Conservation (phyloP, 2,797 vertebrate species). For the Lepus townsendii region DNA sequence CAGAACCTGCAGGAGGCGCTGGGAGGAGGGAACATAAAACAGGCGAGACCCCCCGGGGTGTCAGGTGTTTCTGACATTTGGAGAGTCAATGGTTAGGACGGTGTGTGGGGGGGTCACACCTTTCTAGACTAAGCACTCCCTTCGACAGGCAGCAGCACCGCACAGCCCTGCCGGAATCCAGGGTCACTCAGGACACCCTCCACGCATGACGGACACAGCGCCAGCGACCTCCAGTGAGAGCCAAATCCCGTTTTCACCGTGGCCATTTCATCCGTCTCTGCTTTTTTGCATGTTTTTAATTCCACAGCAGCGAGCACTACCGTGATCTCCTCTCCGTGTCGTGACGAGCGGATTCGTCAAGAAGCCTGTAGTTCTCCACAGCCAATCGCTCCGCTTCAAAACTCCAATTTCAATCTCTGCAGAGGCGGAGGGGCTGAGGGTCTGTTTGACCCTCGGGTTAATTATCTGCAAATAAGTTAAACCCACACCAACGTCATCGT, state of each 20-base stretch:
- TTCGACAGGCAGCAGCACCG: not conserved
- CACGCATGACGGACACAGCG: not conserved
- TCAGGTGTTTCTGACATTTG: too few species aligned
- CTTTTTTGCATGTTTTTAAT: slow-evolving; percentile 74
- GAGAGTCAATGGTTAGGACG: not conserved
- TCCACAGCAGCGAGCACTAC: slow-evolving; percentile 70
- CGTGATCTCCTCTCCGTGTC: slow-evolving; percentile 72
- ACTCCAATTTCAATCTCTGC: slow-evolving; percentile 74
- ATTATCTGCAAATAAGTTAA: slow-evolving; percentile 79
- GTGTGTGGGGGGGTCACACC: too few species aligned
- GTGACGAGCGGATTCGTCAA: slow-evolving; percentile 69
- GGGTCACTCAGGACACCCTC: slow-evolving; percentile 30
- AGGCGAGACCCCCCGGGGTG: not conserved
- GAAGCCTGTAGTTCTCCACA: slow-evolving; percentile 77
- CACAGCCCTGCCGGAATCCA: not conserved
- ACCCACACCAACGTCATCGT: slow-evolving; percentile 69
- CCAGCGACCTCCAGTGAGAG: slow-evolving; percentile 69
- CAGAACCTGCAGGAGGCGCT: too few species aligned
- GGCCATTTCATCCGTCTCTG: slow-evolving; percentile 73
- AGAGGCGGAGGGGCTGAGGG: slow-evolving; percentile 28
- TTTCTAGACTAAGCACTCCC: slow-evolving; percentile 14
- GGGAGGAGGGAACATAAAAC: not conserved
- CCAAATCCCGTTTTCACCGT: slow-evolving; percentile 75
- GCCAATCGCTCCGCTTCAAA: slow-evolving; percentile 74
- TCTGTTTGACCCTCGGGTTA: slow-evolving; percentile 75